phyloP scores from a whole-genome alignment of 2,888 invertebrate genomes.

The Mechanitis messenoides region DNA sequence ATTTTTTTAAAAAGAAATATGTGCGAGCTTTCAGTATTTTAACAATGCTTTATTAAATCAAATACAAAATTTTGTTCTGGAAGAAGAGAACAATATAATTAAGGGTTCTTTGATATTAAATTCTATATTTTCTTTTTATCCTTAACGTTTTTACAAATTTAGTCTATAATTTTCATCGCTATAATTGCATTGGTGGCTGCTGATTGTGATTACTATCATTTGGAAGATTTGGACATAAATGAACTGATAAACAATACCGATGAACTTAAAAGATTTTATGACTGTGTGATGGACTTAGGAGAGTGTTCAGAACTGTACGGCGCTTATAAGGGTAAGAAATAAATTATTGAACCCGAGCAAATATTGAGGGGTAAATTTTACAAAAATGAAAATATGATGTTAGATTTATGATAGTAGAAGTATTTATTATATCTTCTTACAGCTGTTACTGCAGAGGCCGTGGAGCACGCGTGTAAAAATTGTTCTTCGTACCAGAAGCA shows the following conservation, averaged over 20 bases:
- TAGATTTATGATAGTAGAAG: too few relatives aligned
- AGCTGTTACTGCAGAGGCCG: background rate
- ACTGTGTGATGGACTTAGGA: constrained; percentile 39
- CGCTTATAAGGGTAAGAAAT: constrained; percentile 45
- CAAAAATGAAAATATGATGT: too few relatives aligned
- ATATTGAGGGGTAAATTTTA: too few relatives aligned
- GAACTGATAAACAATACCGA: constrained; percentile 34
- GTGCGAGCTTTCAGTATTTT: too few relatives aligned
- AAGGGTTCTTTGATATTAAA: too few relatives aligned
- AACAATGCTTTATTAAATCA: too few relatives aligned
- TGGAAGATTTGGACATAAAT: constrained; percentile 51
- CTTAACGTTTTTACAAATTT: too few relatives aligned
- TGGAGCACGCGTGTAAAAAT: background rate
- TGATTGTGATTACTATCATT: constrained; percentile 38
- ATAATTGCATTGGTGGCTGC: constrained; percentile 35
- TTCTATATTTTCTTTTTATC: too few relatives aligned
- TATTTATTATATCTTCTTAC: constrained; percentile 5
- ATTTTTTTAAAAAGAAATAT: too few relatives aligned
- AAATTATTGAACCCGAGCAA: background rate
- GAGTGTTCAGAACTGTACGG: constrained; percentile 26
- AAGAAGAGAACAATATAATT: too few relatives aligned
- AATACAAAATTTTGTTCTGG: too few relatives aligned
- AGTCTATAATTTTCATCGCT: constrained; percentile 30
- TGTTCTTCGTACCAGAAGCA: background rate
- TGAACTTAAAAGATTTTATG: constrained; percentile 35